A percentile compares a stretch with the other conserved stretches of the same genome.
Conservation (phyloP, 2,888 invertebrate species). For the Yponomeuta plumbellus region DNA sequence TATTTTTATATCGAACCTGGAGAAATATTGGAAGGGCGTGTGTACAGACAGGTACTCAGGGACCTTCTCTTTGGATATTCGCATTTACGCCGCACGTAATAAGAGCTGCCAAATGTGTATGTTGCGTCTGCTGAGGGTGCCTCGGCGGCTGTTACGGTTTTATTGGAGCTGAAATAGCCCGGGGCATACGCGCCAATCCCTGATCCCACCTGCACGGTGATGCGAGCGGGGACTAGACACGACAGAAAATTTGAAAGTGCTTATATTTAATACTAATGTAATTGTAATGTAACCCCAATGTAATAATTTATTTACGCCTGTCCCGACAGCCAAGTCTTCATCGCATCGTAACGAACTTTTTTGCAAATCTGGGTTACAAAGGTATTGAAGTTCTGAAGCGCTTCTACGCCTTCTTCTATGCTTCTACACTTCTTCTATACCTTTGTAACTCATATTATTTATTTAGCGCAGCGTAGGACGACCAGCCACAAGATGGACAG, state of each 20-base stretch:
- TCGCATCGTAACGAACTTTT: too few species aligned
- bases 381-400: too few species aligned
- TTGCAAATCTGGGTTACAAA: too few species aligned
- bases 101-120: neutral
- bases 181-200: neutral
- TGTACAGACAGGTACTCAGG: neutral
- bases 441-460: too few species aligned
- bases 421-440: too few species aligned
- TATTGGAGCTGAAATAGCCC: constrained; percentile 8
- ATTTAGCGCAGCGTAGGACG: too few species aligned
- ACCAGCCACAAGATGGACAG: too few species aligned
- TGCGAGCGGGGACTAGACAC: neutral
- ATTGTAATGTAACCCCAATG: too few species aligned
- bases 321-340: too few species aligned
- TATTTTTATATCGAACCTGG: neutral
- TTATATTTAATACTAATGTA: too few species aligned
- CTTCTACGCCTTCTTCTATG: too few species aligned
- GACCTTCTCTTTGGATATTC: neutral
- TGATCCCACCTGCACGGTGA: neutral
- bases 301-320: too few species aligned
- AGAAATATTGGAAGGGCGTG: constrained; percentile 7
- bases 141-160: constrained; percentile 6
- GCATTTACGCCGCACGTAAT: neutral
- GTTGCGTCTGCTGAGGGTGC: neutral
- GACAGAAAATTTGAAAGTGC: neutral